Conservation (phyloP, 2,888 invertebrate genomes). For the Cloeon dipterum region DNA sequence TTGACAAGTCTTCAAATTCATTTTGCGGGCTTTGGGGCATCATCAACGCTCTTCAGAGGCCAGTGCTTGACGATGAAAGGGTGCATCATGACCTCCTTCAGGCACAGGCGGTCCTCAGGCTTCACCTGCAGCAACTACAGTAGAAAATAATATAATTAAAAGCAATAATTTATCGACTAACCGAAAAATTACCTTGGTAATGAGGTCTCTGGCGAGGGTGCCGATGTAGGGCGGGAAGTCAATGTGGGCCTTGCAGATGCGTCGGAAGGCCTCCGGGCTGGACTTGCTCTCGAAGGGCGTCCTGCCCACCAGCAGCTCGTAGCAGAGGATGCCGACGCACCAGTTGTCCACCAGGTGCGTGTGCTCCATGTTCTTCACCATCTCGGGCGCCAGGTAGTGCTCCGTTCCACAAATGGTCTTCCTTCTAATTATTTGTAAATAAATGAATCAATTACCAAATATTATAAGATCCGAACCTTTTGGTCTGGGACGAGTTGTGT, state of each 20-base stretch:
- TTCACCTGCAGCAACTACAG: background rate
- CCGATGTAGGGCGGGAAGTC: constrained; percentile 40
- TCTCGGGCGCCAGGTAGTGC: constrained; percentile 91
- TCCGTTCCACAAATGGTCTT: constrained; percentile 86
- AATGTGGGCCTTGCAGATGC: constrained; percentile 39
- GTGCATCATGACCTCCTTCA: constrained; percentile 1
- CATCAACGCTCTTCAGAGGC: no score
- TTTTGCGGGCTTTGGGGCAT: no score
- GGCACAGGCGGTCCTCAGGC: background rate
- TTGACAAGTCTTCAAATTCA: no score
- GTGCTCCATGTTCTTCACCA: constrained; percentile 62
- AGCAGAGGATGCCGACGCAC: no score
- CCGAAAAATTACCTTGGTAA: no score
- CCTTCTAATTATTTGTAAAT: constrained; percentile 35
- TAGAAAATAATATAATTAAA: no score
- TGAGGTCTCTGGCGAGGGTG: constrained; percentile 45
- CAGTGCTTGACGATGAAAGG: no score
- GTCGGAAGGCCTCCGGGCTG: constrained; percentile 44
- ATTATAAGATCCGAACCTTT: background rate
- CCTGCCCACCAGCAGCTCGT: no score
- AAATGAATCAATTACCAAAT: constrained; percentile 5
- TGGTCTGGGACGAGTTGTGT: constrained; percentile 28
- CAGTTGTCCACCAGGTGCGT: no score
- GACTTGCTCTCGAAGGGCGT: no score
- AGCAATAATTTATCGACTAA: no score